Percentiles rank a stretch among this genome's conserved stretches.
Evolutionary conservation across 2,888 invertebrate genomes (phyloP).

Genomic region (Frankliniella fusca): DNA sequence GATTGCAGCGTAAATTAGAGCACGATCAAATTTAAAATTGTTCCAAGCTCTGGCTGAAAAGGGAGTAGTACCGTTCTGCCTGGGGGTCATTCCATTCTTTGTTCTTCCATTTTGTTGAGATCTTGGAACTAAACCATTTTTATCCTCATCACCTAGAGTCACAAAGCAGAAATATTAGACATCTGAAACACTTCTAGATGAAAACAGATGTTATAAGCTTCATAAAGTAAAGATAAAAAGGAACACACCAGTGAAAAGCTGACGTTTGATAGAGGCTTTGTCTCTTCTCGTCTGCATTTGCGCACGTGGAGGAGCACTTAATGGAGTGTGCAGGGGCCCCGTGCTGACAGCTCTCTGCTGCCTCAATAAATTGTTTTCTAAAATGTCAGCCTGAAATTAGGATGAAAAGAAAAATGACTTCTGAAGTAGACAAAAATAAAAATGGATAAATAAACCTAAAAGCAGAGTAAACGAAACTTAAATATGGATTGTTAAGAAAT

Average conservation of each 20-base stretch:
- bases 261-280: conserved; percentile 52
- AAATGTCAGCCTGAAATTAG: conserved; percentile 35
- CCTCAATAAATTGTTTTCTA: conserved; percentile 39
- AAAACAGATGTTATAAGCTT: neutral
- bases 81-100: conserved; percentile 37
- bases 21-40: conserved; percentile 61
- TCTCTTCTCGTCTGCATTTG: conserved; percentile 36
- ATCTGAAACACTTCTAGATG: neutral
- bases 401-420: neutral
- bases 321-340: neutral
- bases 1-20: conserved; percentile 48
- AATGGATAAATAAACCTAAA: no score
- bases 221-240: neutral
- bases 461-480: no score
- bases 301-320: neutral
- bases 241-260: conserved; percentile 52
- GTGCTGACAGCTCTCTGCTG: conserved; percentile 46
- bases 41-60: conserved; percentile 62
- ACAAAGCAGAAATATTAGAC: neutral
- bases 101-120: conserved; percentile 37
- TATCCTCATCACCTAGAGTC: conserved; percentile 41
- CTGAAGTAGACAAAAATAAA: no score
- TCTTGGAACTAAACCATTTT: conserved; percentile 44
- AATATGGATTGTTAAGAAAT: no score
- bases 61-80: conserved; percentile 32